These are phyloP conservation scores for Neostethus bicornis DNA, from an alignment of 2,797 vertebrate species.

Conservation along the genomic window DNA sequence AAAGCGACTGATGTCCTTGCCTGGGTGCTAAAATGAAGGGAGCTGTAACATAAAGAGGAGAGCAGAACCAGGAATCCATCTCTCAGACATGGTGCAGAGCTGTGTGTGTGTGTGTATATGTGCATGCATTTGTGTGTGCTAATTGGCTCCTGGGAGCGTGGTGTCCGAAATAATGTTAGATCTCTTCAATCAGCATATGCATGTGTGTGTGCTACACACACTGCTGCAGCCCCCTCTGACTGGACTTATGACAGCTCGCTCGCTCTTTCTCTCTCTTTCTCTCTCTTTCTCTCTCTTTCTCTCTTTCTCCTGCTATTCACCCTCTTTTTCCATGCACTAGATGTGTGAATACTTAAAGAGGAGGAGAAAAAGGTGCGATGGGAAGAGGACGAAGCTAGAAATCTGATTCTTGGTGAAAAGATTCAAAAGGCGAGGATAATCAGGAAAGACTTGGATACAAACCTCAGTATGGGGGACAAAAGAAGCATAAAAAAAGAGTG, in stretches of 20 bases:
- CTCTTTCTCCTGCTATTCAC: no score
- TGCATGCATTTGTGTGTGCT: slow-evolving; percentile 42
- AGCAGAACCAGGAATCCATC: slow-evolving; percentile 33
- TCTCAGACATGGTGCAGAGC: slow-evolving; percentile 60
- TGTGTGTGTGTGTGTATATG: slow-evolving; percentile 15
- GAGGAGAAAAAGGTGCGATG: background rate
- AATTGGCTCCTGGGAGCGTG: slow-evolving; percentile 73
- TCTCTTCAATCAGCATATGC: slow-evolving; percentile 67
- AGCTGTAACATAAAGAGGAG: background rate
- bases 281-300: no score
- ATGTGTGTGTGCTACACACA: slow-evolving; percentile 58
- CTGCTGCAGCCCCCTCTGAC: slow-evolving; percentile 66
- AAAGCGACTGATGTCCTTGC: no score
- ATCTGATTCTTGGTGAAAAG: slow-evolving; percentile 50
- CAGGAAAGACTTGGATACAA: slow-evolving; percentile 32
- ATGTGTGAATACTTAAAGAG: slow-evolving; percentile 23
- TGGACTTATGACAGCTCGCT: no score
- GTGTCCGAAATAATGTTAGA: slow-evolving; percentile 76
- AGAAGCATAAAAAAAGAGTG: background rate
- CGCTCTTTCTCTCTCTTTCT: no score
- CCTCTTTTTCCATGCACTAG: slow-evolving; percentile 45
- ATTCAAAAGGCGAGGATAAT: slow-evolving; percentile 42
- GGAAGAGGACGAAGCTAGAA: slow-evolving; percentile 15
- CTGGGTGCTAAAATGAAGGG: background rate
- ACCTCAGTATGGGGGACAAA: slow-evolving; percentile 6